phyloP scores from a whole-genome alignment of 1,140 invertebrate species.

The Portunus trituberculatus region DNA sequence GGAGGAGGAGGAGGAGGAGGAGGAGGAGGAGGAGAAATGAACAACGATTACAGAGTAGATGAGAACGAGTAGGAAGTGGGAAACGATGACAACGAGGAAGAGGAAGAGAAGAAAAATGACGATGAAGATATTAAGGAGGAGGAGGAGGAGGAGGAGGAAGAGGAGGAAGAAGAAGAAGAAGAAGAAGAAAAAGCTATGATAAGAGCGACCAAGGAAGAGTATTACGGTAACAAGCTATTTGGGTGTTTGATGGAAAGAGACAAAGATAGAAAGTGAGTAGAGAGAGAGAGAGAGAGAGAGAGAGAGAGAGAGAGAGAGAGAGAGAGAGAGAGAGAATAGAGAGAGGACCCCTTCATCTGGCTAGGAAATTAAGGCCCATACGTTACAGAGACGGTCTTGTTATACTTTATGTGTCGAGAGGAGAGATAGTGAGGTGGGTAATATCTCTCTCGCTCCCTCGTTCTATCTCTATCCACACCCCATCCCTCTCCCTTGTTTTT shows the following conservation, averaged over 20 bases:
- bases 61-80: too few relatives aligned
- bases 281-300: background rate
- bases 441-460: background rate
- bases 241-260: background rate
- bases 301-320: background rate
- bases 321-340: too few relatives aligned
- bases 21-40: too few relatives aligned
- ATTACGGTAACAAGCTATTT: constrained; percentile 1
- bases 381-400: background rate
- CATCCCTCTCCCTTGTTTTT: too few relatives aligned
- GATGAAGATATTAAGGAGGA: background rate
- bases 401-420: background rate
- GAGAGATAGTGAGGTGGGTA: background rate
- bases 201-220: background rate
- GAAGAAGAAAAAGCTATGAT: background rate
- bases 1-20: background rate
- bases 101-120: background rate
- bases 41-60: background rate
- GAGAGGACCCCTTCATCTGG: background rate
- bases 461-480: too few relatives aligned
- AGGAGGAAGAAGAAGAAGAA: background rate
- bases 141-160: background rate
- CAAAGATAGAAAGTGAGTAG: too few relatives aligned
- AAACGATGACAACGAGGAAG: background rate
- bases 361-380: background rate